Evolutionary conservation across 2,797 vertebrate species (phyloP), one percentile per base, ranked within the genome.

Genomic region (Adrianichthys oophorus): DNA sequence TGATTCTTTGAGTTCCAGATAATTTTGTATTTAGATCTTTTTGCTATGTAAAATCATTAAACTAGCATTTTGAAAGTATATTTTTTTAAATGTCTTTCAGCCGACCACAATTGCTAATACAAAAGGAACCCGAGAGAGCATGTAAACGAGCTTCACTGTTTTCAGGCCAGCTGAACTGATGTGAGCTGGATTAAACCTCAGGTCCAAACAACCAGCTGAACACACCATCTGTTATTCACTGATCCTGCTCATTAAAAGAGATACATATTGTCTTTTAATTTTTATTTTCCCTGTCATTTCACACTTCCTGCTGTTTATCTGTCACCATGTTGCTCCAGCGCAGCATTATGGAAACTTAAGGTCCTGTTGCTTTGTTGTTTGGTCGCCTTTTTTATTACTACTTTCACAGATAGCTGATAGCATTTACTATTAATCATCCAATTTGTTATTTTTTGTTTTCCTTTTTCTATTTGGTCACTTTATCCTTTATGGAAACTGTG

Each of bases 191-290:
- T 81, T n/a, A 68, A 83, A 72, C 69, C 15, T 18, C 19, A 0
- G 55, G 56, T 74, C 75, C 68, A 81, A 84, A 76, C 76, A 82
- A 13, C 65, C 82, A 83, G 80, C 78, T 84, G 72, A 84, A 81
- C 70, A 75, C 68, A 76, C 85, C 83, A 88, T 88, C 85, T 87
- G 86, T 76, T 83, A 82, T 69, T 44, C 59, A 69, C 65, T 45
- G 15, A 62, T 80, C 55, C 62, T 51, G 8, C 59, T 78, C 82
- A 80, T 79, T 63, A 76, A 29, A 26, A 56, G 75, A 62, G 76
- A 81, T 54, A 73, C 53, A 41, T 70, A 61, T 73, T 84, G 74
- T 62, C 40, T 56, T 62, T 56, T 13, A n/a, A 49, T 81, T 45
- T 80, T 73, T 74, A 72, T 78, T 70, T 63, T 61, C 48, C 64